Evolutionary conservation across 2,888 invertebrate species (phyloP).

Genomic region (Campoplex nolae): DNA sequence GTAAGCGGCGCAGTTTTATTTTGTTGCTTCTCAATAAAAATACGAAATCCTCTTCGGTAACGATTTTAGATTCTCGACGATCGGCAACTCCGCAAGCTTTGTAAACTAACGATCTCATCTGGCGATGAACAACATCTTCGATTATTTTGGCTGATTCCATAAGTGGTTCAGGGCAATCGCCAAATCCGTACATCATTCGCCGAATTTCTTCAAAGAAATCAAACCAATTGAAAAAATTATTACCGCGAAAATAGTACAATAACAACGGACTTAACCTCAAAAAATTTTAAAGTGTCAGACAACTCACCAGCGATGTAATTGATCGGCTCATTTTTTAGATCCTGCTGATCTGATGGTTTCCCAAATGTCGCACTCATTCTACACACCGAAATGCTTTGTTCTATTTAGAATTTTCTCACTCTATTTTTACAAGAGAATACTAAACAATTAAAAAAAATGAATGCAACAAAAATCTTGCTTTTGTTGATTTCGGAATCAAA

Average conservation of each 20-base stretch:
- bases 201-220: constrained; percentile 88
- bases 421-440: background rate
- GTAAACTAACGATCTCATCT: constrained; percentile 91
- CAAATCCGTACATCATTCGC: constrained; percentile 97
- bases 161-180: constrained; percentile 93
- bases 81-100: constrained; percentile 90
- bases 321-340: constrained; percentile 75
- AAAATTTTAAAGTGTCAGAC: background rate
- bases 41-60: constrained; percentile 90
- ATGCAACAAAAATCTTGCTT: background rate
- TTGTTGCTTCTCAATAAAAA: constrained; percentile 94
- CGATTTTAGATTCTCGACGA: constrained; percentile 84
- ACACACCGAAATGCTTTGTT: constrained; percentile 24
- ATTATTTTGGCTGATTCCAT: constrained; percentile 93
- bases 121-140: constrained; percentile 93
- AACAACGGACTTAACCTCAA: constrained; percentile 47
- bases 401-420: background rate
- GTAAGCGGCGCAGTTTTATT: constrained; percentile 90
- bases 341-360: constrained; percentile 72
- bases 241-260: background rate
- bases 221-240: background rate
- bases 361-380: constrained; percentile 71
- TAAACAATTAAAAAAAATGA: background rate
- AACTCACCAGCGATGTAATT: constrained; percentile 77
- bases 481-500: background rate